Base-by-base conservation (phyloP, 2,113 vertebrate species). In the Columba janthina region DNA sequence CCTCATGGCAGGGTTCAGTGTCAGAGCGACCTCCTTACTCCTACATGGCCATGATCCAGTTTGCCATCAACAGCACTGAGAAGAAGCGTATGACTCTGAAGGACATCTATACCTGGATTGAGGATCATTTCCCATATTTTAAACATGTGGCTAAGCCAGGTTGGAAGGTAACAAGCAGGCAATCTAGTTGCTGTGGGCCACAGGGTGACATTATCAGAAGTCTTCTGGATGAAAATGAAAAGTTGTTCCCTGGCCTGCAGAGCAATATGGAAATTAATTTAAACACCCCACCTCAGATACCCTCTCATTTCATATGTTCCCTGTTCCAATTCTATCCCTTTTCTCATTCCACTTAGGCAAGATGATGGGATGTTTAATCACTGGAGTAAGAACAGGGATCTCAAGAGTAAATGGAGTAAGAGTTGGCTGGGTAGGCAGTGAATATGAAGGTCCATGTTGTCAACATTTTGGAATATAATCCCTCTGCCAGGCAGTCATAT, bases 1-100 rank as follows among this genome's bases (percentile, higher is more conserved):
- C 96, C 18, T 89, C 44, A 1, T 96, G 96, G 88, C 98, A 97
- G 40, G 97, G 98, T 34, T 96, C 98, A 3, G 16, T 95, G 54
- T 98, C 97, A 4, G 98, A 99, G 93, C 97, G 99, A 85, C 99
- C 99, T 1, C 99, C 99, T 0, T 99, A 99, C 91, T 99, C 99
- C 79, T 99, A 99, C 96, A 99, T 99, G 99, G 99, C 98, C 85
- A 99, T 99, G 99, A 99, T 99, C 93, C 99, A 99, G 84, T 99
- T 99, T 76, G 99, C 99, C 15, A 99, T 99, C 97, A 99, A 99
- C 97, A 99, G 99, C 92, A 98, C 98, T 2, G 98, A 98, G 73
- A 98, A 96, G 93, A 98, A 98, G 92, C 98, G 97, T 90, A 99
- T 99, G 99, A 99, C 99, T 9, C 95, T 99, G 88, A 99, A 99